Conservation (phyloP, 2,113 vertebrate genomes). For the Mormyrus lacerda region DNA sequence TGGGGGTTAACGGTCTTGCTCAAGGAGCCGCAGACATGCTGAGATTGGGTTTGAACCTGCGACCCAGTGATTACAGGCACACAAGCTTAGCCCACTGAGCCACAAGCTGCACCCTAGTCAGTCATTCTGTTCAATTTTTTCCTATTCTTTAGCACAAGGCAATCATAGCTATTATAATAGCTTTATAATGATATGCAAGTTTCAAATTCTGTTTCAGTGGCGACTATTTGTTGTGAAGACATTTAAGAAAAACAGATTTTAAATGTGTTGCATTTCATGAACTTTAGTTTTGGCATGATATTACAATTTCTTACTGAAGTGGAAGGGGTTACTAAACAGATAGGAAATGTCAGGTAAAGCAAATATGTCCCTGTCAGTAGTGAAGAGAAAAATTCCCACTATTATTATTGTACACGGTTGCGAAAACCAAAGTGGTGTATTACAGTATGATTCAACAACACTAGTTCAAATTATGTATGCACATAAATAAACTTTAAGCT, state of each 20-base stretch:
- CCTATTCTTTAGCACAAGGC: neutral
- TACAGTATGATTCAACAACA: neutral
- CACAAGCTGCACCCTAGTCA: no score
- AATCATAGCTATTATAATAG: neutral
- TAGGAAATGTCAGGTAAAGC: neutral
- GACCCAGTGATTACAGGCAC: no score
- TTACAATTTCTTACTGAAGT: neutral
- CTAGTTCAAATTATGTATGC: neutral
- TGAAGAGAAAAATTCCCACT: neutral
- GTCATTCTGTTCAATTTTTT: neutral
- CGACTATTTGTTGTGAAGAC: neutral
- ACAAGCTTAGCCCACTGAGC: no score
- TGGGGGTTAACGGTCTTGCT: no score
- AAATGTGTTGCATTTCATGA: neutral
- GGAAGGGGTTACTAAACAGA: neutral
- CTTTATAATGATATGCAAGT: neutral
- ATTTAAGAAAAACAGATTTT: neutral
- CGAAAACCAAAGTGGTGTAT: neutral
- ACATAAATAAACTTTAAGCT: neutral
- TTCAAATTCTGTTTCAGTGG: neutral
- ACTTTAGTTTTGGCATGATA: neutral
- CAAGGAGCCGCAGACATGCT: no score
- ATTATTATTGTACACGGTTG: neutral
- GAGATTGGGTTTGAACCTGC: no score
- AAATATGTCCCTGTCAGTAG: neutral